Evolutionary conservation across 1,140 invertebrate species (phyloP).

Genomic region (Fopius arisanus): DNA sequence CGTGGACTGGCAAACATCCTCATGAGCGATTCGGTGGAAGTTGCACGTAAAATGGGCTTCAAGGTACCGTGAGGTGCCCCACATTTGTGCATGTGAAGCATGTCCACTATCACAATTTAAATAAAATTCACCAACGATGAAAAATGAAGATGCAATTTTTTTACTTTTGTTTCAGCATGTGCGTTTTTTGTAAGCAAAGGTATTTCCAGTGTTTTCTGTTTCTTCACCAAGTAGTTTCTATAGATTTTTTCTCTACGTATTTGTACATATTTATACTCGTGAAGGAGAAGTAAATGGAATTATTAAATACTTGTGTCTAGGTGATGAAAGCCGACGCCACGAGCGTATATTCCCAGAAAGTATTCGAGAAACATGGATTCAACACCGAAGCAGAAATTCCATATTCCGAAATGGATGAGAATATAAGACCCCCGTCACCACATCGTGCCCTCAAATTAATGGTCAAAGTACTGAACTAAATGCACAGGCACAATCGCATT

Average conservation of each 20-base stretch:
- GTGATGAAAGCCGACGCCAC: conserved; percentile 82
- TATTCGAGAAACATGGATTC: conserved; percentile 73
- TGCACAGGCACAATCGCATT: not conserved
- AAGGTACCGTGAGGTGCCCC: conserved; percentile 63
- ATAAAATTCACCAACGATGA: not conserved
- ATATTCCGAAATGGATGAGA: conserved; percentile 71
- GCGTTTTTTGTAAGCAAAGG: conserved; percentile 39
- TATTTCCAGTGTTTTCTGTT: conserved; percentile 34
- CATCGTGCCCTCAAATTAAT: conserved; percentile 73
- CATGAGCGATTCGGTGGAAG: conserved; percentile 70
- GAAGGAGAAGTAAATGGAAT: not conserved
- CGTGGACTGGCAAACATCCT: conserved; percentile 76
- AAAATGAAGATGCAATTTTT: not conserved
- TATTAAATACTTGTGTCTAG: conserved; percentile 58
- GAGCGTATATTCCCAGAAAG: conserved; percentile 78
- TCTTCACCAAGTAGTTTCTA: conserved; percentile 32
- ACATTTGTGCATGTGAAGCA: not conserved
- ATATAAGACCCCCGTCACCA: conserved; percentile 68
- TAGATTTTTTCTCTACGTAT: not conserved
- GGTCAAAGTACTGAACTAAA: conserved; percentile 61
- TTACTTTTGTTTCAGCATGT: conserved; percentile 58
- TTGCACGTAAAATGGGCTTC: conserved; percentile 73
- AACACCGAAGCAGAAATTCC: conserved; percentile 69
- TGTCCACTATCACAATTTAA: not conserved
- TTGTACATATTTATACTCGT: not conserved